Percentiles rank a stretch among this genome's conserved stretches.
phyloP scores from a whole-genome alignment of 1,140 invertebrate genomes.

The Daktulosphaira vitifoliae region DNA sequence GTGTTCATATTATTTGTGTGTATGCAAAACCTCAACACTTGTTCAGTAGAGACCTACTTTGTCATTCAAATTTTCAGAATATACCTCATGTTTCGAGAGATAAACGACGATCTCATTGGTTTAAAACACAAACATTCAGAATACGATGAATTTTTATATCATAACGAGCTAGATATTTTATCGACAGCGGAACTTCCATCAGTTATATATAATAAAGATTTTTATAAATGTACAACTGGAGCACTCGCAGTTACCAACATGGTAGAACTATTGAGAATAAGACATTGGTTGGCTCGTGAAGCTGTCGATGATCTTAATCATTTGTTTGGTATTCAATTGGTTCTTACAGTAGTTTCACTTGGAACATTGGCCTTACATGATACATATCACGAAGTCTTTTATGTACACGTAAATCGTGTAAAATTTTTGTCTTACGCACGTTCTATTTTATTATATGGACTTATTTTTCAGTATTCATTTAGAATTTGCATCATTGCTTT shows the following conservation, averaged over 20 bases:
- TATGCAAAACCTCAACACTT: conserved; percentile 5
- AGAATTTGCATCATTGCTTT: conserved; percentile 3
- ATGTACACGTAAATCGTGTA: too few relatives aligned
- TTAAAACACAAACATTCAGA: not conserved
- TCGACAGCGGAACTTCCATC: not conserved
- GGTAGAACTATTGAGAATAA: conserved; percentile 3
- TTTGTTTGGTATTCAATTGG: conserved; percentile 5
- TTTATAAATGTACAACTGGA: not conserved
- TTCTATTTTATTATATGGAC: not conserved
- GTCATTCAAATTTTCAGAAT: not conserved
- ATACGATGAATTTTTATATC: not conserved
- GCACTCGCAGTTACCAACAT: not conserved
- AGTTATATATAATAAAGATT: not conserved
- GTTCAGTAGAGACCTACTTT: conserved; percentile 11
- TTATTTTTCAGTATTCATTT: not conserved
- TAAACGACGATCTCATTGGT: not conserved
- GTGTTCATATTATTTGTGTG: not conserved
- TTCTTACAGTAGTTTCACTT: not conserved
- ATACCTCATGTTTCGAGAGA: not conserved
- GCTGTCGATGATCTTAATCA: not conserved
- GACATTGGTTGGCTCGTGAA: not conserved
- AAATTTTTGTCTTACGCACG: not conserved
- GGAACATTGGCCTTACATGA: not conserved
- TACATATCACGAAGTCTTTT: conserved; percentile 3
- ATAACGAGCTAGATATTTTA: not conserved